Percentiles rank a stretch among this genome's conserved stretches.
Evolutionary conservation across 2,797 vertebrate species (phyloP).

Genomic region (Labeo calbasu): DNA sequence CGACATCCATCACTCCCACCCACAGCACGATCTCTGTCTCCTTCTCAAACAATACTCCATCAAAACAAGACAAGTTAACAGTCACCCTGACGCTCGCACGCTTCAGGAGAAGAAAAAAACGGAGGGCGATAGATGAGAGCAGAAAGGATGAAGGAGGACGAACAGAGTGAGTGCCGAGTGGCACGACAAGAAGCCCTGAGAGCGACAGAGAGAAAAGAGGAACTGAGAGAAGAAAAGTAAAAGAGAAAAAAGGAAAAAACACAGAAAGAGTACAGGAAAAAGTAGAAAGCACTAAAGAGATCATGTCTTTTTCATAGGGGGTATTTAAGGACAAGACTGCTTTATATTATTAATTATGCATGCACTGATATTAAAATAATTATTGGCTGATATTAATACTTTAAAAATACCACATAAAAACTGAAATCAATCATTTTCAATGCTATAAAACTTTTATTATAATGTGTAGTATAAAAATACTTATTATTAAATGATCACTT

Average conservation of each 20-base stretch:
- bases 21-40: slow-evolving; percentile 47
- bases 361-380: neutral
- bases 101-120: slow-evolving; percentile 47
- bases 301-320: neutral
- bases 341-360: neutral
- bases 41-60: slow-evolving; percentile 49
- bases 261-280: slow-evolving; percentile 39
- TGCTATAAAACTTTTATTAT: neutral
- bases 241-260: slow-evolving; percentile 46
- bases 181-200: slow-evolving; percentile 50
- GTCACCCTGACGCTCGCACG: slow-evolving; percentile 35
- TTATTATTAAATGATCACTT: too few species aligned
- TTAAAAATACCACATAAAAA: neutral
- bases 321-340: neutral
- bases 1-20: slow-evolving; percentile 46
- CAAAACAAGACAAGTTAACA: slow-evolving; percentile 51
- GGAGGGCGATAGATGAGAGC: neutral
- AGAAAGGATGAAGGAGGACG: slow-evolving; percentile 34
- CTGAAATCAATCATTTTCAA: neutral
- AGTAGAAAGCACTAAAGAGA: neutral
- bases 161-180: slow-evolving; percentile 47
- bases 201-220: slow-evolving; percentile 6
- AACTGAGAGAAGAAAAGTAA: slow-evolving; percentile 12
- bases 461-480: neutral
- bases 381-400: neutral